A percentile compares a stretch with the other conserved stretches of the same genome.
Evolutionary conservation across 2,113 vertebrate genomes (phyloP).

Genomic region (Andinoacara biseriatus): DNA sequence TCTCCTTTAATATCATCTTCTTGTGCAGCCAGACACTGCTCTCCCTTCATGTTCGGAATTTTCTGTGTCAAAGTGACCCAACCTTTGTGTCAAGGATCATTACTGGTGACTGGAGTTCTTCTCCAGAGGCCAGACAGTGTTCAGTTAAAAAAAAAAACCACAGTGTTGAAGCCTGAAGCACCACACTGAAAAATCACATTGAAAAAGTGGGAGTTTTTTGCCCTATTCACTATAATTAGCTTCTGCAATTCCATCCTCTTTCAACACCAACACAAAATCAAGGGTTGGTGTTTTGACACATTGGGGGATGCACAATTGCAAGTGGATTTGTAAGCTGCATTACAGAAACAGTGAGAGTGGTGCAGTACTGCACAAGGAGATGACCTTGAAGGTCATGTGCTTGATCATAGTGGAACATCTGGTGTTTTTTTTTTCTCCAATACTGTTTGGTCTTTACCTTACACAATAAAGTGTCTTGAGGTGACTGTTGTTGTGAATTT

Average conservation of each 20-base stretch:
- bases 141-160: neutral
- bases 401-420: neutral
- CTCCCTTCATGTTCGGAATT: neutral
- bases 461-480: neutral
- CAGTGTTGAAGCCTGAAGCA: neutral
- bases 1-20: neutral
- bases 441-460: neutral
- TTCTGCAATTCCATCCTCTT: neutral
- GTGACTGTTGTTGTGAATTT: too few species aligned
- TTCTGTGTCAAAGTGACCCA: neutral
- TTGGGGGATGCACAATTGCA: neutral
- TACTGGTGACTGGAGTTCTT: neutral
- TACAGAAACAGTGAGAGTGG: neutral
- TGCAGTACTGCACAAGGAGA: neutral
- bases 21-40: neutral
- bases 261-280: neutral
- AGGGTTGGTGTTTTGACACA: neutral
- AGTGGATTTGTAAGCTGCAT: neutral
- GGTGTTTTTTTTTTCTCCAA: neutral
- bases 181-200: neutral
- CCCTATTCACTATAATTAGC: neutral
- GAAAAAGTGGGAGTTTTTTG: too few species aligned
- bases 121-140: neutral
- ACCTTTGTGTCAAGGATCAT: neutral
- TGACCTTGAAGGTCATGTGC: neutral